Base-by-base conservation (phyloP, 2,113 vertebrate genomes). In the Mesoclemmys tuberculata region DNA sequence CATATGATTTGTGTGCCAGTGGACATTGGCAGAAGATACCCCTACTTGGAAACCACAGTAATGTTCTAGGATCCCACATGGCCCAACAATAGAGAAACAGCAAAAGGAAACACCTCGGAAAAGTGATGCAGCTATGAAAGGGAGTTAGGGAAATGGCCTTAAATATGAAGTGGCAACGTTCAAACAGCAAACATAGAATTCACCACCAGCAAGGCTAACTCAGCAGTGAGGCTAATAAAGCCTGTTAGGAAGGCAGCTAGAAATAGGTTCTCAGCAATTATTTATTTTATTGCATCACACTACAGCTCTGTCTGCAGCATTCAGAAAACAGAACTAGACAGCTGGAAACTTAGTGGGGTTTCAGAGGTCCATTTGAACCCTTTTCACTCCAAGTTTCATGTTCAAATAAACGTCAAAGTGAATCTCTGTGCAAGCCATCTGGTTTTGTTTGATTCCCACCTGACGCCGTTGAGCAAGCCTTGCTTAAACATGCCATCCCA, bases 401-500 rank as follows among this genome's bases (percentile, higher is more conserved):
- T 10, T 38, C 80, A 87, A 55, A 26, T 89, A 38, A 31, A 56
- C 11, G 78, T 44, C 6, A 44, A 52, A 80, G 44, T 27, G 35
- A 51, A 61, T 29, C 21, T 56, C 26, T 46, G 6, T 7, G 71
- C 48, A 48, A 68, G 1, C 0, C 26, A 68, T 8, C 58, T 83
- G 49, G 21, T 54, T 85, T 22, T 44, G 3, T 14, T 0, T 18
- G 2, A 6, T 31, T 90, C 81, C 85, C 80, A 94, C 29, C 38
- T 78, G 48, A 0, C 6, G 18, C 46, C 46, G 14, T n/a, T 1
- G 78, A 0, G 22, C 2, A 4, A 82, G 24, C 18, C 41, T 44
- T 81, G 27, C 41, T 19, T 14, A 26, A 64, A 48, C 80, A 55
- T 79, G 52, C 22, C 61, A 78, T 46, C 14, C 35, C 49, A 75